Evolutionary conservation across 2,888 invertebrate genomes (phyloP).

Genomic region (Pocota personata): DNA sequence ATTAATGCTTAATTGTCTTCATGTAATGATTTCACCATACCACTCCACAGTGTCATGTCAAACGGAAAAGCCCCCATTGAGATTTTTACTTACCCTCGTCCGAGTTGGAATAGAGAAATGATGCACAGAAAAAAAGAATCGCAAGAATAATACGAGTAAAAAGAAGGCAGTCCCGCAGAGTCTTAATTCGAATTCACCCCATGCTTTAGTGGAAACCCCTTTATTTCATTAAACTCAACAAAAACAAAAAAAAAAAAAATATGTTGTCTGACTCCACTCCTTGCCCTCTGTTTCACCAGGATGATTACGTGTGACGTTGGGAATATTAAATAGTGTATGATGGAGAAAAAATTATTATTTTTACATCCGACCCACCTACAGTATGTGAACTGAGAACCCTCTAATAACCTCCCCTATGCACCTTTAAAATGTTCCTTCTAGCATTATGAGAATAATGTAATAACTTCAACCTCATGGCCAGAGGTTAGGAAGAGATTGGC

Average conservation of each 20-base stretch:
- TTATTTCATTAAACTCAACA: background rate
- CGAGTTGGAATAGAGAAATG: background rate
- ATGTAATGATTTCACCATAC: too few species aligned
- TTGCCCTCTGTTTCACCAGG: background rate
- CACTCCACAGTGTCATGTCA: background rate
- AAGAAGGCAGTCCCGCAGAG: background rate
- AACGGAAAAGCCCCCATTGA: background rate
- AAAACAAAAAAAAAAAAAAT: background rate
- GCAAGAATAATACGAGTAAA: too few species aligned
- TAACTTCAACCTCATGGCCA: background rate
- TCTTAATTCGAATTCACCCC: background rate
- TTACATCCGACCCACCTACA: background rate
- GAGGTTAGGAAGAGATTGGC: background rate
- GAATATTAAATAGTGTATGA: slow-evolving; percentile 4
- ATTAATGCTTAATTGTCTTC: too few species aligned
- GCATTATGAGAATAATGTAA: background rate
- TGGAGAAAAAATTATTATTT: background rate
- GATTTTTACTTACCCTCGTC: background rate
- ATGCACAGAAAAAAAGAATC: background rate
- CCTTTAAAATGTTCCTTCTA: background rate
- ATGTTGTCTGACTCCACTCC: background rate
- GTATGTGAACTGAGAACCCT: background rate
- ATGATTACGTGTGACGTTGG: background rate
- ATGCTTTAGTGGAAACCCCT: background rate
- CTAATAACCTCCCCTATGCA: background rate